These are phyloP conservation scores for Neoniphon sammara DNA, from an alignment of 2,797 vertebrate genomes.

Conservation along the genomic window DNA sequence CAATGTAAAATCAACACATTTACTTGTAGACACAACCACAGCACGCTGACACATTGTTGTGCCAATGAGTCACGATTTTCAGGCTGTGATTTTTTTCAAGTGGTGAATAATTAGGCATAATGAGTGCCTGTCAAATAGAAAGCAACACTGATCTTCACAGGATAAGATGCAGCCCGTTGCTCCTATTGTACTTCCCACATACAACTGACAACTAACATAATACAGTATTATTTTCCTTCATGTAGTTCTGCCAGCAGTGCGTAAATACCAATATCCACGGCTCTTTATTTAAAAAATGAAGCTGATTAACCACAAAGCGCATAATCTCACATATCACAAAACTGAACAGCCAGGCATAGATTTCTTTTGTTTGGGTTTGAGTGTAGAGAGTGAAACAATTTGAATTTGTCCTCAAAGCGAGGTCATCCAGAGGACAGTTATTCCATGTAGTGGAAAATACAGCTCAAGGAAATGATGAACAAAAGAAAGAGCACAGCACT, in stretches of 20 bases:
- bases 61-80: constrained; percentile 37
- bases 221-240: neutral
- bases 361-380: neutral
- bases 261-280: neutral
- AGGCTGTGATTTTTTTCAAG: constrained; percentile 45
- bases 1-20: constrained; percentile 27
- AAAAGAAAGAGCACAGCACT: neutral
- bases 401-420: constrained; percentile 10
- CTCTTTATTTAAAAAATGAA: neutral
- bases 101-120: constrained; percentile 49
- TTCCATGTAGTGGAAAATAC: neutral
- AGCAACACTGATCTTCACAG: constrained; percentile 12
- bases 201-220: too few relatives aligned
- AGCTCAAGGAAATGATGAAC: neutral
- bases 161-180: neutral
- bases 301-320: neutral
- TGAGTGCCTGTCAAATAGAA: constrained; percentile 37
- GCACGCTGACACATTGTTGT: constrained; percentile 38
- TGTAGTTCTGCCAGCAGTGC: neutral
- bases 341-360: neutral
- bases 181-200: too few relatives aligned
- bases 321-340: neutral
- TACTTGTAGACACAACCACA: constrained; percentile 19
- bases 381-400: neutral
- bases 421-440: constrained; percentile 15